These are phyloP conservation scores for Phrynocephalus guinanensis DNA, from an alignment of 2,797 vertebrate species.

Conservation along the genomic window DNA sequence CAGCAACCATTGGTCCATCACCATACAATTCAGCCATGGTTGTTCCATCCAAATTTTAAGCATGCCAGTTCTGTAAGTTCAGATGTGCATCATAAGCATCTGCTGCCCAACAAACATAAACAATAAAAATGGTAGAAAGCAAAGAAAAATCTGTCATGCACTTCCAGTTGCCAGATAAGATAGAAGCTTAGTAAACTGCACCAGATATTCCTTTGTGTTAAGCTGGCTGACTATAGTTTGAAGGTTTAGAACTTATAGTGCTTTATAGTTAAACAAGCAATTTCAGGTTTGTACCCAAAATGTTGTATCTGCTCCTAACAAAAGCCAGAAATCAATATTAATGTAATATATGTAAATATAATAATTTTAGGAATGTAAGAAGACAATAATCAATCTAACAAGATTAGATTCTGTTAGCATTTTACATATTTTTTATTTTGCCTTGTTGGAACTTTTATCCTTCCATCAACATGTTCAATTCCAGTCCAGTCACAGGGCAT, in stretches of 20 bases:
- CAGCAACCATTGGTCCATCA: background rate
- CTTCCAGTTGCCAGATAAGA: background rate
- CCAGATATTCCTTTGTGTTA: background rate
- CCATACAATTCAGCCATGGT: background rate
- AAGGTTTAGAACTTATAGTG: too few relatives aligned
- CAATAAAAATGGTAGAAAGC: background rate
- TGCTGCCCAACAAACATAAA: too few relatives aligned
- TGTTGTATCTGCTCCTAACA: too few relatives aligned
- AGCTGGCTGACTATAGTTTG: too few relatives aligned
- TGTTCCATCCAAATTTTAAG: background rate
- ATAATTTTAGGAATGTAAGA: background rate
- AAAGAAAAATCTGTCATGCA: background rate
- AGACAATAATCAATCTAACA: background rate
- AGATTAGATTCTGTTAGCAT: background rate
- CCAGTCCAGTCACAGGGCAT: background rate
- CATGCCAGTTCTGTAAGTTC: background rate
- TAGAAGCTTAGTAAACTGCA: background rate
- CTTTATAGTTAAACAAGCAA: too few relatives aligned
- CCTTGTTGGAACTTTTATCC: background rate
- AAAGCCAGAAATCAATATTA: too few relatives aligned
- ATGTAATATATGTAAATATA: too few relatives aligned
- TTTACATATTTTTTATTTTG: background rate
- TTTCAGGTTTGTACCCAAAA: too few relatives aligned
- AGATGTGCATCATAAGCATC: too few relatives aligned
- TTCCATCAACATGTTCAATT: background rate